Evolutionary conservation across 2,888 invertebrate species (phyloP), one percentile per base, ranked within the genome.

Genomic region (Ferrisia virgata): DNA sequence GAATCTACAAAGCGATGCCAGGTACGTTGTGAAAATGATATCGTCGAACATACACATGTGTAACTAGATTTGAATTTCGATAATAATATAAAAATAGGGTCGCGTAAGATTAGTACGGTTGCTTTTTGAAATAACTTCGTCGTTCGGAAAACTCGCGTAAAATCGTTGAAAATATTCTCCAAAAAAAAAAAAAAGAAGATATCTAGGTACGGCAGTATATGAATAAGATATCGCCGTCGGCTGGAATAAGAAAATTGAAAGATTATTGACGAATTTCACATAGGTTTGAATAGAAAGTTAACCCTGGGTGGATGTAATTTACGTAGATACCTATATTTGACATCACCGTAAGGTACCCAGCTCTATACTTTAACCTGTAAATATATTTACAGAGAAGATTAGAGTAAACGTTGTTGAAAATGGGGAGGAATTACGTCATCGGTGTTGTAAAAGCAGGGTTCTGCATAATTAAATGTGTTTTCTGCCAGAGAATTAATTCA

Each of bases 341-440:
- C 47, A 47, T 47, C 47, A n/a, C n/a, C 4, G 47, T 47, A 47
- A 53, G 36, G 36, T 36, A 36, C 36, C 36, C 8, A 36, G 36
- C n/a, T 18, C 18, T 53, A 22, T 6, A 53, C 22, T 53, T 53
- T 53, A 2, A 53, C 9, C 53, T 53, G 53, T 22, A 53, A n/a
- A n/a, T n/a, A 22, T 53, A 53, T 53, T 53, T 53, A 53, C 53
- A 8, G 53, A 53, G 18, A 18, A 64, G 64, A 28, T 64, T 28
- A 64, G 13, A 64, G 25, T 9, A 6, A 64, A 13, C 64, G 22
- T 28, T 6, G 22, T 18, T 53, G 18, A 9, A 22, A 64, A 64
- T 64, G 64, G 64, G n/a, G 25, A 58, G 28, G 64, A 64, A 64
- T 64, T 64, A 64, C 64, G 64, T 64, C 64, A 64, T 64, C 28